phyloP scores from a whole-genome alignment of 2,113 vertebrate species.

The Pterophyllum scalare region DNA sequence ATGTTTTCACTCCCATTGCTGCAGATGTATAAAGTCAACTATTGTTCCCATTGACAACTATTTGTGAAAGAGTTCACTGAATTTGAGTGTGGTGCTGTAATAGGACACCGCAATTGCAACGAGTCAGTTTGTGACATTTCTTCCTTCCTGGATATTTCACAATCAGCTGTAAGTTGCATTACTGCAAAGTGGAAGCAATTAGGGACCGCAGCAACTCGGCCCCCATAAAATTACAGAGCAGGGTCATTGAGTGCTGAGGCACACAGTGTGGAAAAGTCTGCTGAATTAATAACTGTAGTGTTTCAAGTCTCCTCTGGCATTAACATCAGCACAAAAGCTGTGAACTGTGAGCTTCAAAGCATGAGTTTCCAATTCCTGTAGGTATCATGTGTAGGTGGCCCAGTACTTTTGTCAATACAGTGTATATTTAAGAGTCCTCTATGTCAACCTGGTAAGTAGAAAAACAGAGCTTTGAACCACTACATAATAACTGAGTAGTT shows the following conservation, averaged over 20 bases:
- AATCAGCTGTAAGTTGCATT: neutral
- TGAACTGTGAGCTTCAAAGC: neutral
- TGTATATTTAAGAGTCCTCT: no score
- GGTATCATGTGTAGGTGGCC: neutral
- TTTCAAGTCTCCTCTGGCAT: neutral
- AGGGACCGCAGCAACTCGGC: neutral
- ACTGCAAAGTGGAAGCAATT: neutral
- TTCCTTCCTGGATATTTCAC: neutral
- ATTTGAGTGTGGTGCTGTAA: no score
- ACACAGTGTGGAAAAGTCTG: no score
- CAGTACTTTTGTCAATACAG: no score
- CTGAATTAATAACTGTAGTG: no score
- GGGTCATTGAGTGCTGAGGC: fast-evolving
- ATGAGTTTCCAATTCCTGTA: neutral
- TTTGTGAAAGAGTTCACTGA: no score
- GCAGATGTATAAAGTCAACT: no score
- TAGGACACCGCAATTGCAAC: neutral
- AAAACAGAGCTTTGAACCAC: no score
- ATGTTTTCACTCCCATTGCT: no score
- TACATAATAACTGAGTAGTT: neutral
- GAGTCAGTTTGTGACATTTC: neutral
- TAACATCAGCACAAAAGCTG: neutral
- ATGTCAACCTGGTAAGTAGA: no score
- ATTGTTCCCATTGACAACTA: no score
- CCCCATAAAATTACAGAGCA: conserved; percentile 3